These are phyloP conservation scores for Siniperca scherzeri DNA, from an alignment of 2,797 vertebrate genomes.

Conservation along the genomic window DNA sequence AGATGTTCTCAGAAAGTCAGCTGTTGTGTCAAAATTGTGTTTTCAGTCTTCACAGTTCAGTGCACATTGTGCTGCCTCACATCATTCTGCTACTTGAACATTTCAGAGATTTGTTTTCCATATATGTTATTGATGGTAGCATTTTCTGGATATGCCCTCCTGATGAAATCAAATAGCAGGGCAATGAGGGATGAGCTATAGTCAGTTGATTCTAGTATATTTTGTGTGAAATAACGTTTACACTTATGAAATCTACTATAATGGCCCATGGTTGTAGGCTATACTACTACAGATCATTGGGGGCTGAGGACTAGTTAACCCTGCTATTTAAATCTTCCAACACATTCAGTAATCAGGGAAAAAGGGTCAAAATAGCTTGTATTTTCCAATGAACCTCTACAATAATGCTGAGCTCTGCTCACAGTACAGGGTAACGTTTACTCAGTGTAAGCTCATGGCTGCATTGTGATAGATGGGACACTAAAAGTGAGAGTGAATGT, in stretches of 20 bases:
- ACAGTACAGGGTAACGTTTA: not conserved
- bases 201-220: not conserved
- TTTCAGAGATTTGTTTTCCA: not conserved
- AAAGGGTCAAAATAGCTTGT: not conserved
- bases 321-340: not conserved
- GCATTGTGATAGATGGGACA: not conserved
- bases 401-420: slow-evolving; percentile 1
- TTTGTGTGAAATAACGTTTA: not conserved
- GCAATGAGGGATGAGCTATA: not conserved
- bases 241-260: not conserved
- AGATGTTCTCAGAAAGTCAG: not conserved
- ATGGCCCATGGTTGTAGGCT: not conserved
- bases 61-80: not conserved
- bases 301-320: not conserved
- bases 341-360: not conserved
- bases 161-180: not conserved
- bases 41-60: not conserved
- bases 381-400: not conserved
- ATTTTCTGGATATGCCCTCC: not conserved
- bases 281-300: no score
- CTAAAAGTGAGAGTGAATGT: slow-evolving; percentile 34
- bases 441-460: not conserved
- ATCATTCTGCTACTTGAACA: no score
- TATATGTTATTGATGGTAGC: not conserved
- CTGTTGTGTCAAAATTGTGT: not conserved